phyloP scores from a whole-genome alignment of 2,888 invertebrate genomes.

The Ephialtes manifestator region DNA sequence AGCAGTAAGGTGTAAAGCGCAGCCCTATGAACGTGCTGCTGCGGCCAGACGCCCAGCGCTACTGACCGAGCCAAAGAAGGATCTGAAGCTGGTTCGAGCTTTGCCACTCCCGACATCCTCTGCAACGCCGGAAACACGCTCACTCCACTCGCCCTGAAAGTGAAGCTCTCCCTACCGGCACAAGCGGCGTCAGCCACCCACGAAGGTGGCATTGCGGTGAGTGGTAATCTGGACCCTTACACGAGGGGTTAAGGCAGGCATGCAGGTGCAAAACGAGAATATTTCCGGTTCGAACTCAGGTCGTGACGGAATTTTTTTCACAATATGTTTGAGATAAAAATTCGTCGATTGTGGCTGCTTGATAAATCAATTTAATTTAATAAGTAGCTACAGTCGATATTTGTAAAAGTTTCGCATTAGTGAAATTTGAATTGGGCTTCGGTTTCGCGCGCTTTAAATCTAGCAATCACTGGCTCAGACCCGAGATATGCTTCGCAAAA shows the following conservation, averaged over 20 bases:
- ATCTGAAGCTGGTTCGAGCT: slow-evolving; percentile 69
- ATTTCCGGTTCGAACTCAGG: too few relatives aligned
- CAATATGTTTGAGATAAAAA: too few relatives aligned
- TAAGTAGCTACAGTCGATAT: too few relatives aligned
- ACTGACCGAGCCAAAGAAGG: slow-evolving; percentile 76
- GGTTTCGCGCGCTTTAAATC: too few relatives aligned
- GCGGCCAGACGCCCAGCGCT: slow-evolving; percentile 80
- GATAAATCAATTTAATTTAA: too few relatives aligned
- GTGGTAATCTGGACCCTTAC: not conserved
- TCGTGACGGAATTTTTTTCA: too few relatives aligned
- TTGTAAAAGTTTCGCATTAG: too few relatives aligned
- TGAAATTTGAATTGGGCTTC: too few relatives aligned
- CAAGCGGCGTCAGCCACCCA: slow-evolving; percentile 6
- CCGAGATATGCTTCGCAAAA: too few relatives aligned
- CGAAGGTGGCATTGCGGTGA: not conserved
- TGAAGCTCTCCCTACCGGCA: slow-evolving; percentile 29
- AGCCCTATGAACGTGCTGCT: slow-evolving; percentile 75
- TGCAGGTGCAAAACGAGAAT: not conserved
- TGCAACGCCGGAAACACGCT: slow-evolving; percentile 26
- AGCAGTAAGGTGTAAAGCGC: slow-evolving; percentile 23
- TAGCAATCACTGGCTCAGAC: too few relatives aligned
- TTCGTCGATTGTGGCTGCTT: too few relatives aligned
- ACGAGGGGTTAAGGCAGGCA: too few relatives aligned
- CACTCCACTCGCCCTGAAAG: slow-evolving; percentile 12
- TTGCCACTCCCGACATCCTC: slow-evolving; percentile 44